Base-by-base conservation (phyloP, 2,113 vertebrate genomes). In the Nycticorax nycticorax region DNA sequence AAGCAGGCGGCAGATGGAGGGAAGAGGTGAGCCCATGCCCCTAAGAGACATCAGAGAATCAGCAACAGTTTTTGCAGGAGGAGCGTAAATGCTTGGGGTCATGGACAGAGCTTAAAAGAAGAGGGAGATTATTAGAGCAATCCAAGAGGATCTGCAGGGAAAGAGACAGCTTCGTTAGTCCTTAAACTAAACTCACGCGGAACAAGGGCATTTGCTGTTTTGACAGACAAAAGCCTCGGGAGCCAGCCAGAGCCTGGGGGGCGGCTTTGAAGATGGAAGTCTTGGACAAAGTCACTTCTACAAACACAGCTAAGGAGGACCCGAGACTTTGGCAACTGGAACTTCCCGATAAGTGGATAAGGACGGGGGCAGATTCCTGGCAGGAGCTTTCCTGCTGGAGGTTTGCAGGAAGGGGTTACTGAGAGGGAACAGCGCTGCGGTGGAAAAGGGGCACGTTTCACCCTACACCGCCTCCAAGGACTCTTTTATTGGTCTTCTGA, bases 241-340 rank as follows among this genome's bases (percentile, higher is more conserved):
- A 80, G 57, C 66, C 48, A 59, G 22, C 52, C 8, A 24, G 56
- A 66, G 43, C 16, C 4, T 3, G 0, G 53, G 77, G 87, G 88
- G 66, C 2, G 35, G 85, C 88, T 92, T 59, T 88, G 95, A 75
- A 75, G 82, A 33, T 78, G 80, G 69, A 88, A 93, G 28, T 21
- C 35, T 75, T 63, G 85, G 77, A 64, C 78, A 39, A 74, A 89
- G 78, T 85, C 92, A 56, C n/a, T 63, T 71, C 52, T 35, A 1
- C 81, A 64, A 45, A 74, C 69, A 73, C 30, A 57, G 68, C 17
- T 8, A 16, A 17, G 66, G 41, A 80, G 5, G 80, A 17, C 12
- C 5, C 0, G 85, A 75, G 63, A 57, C 76, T 21, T 26, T 8
- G 1, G 88, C 82, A 62, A 12, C 63, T 27, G 89, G 67, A 81